Conservation (phyloP, 2,113 vertebrate species). For the Oreochromis spilurus region DNA sequence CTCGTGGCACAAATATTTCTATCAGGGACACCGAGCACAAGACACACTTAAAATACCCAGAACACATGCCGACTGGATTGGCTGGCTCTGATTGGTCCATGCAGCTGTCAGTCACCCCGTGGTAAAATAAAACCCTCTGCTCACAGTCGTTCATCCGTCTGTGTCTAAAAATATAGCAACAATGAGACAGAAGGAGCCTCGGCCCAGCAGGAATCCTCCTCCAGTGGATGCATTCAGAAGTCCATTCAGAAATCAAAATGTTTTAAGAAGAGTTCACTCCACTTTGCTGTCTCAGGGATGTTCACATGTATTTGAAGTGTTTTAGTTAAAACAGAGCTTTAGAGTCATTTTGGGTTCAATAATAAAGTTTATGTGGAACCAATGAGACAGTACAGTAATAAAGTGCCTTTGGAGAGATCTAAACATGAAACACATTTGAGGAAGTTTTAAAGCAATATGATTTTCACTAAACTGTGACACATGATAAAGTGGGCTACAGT, state of each 20-base stretch:
- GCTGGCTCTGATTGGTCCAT: background rate
- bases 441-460: background rate
- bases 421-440: background rate
- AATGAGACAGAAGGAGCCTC: conserved; percentile 35
- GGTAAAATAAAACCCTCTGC: conserved; percentile 17
- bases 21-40: background rate
- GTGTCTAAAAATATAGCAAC: conserved; percentile 54
- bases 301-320: background rate
- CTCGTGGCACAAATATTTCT: background rate
- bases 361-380: background rate
- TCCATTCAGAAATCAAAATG: background rate
- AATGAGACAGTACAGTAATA: background rate
- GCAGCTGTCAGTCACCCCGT: conserved; percentile 29
- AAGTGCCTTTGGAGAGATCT: background rate
- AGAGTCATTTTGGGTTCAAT: background rate
- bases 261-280: background rate
- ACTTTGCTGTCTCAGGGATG: background rate
- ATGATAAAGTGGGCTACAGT: background rate
- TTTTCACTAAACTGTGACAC: background rate
- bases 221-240: background rate
- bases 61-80: background rate
- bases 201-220: background rate
- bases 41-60: conserved; percentile 18
- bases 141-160: background rate
- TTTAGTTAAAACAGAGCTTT: background rate